These are phyloP conservation scores for Hoplostethus mediterraneus DNA, from an alignment of 2,797 vertebrate species.

Conservation along the genomic window DNA sequence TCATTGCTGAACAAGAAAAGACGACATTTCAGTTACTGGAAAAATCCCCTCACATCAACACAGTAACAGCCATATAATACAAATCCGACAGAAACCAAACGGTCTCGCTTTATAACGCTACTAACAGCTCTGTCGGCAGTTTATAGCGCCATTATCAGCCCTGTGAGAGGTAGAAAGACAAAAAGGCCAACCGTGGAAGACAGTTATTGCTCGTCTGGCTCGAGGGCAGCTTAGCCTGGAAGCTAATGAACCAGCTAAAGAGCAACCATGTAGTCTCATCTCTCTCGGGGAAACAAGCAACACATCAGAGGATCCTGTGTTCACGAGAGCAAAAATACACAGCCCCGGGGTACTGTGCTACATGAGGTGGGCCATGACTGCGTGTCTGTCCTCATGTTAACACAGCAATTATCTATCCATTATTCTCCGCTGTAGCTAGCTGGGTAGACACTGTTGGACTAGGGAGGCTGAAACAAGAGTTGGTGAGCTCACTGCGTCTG, in stretches of 20 bases:
- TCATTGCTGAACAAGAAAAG: slow-evolving; percentile 84
- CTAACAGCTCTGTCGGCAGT: slow-evolving; percentile 30
- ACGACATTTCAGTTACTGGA: not conserved
- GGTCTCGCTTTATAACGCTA: not conserved
- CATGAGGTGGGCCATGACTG: not conserved
- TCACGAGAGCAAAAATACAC: slow-evolving; percentile 22
- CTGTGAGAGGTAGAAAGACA: slow-evolving; percentile 31
- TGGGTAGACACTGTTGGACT: not conserved
- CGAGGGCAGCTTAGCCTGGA: slow-evolving; percentile 13
- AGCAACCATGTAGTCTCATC: slow-evolving; percentile 26
- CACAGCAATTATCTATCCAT: not conserved
- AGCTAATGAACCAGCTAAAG: slow-evolving; percentile 56
- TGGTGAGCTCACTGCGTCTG: not conserved
- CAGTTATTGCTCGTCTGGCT: slow-evolving; percentile 35
- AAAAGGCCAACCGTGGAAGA: slow-evolving; percentile 31
- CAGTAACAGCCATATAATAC: slow-evolving; percentile 11
- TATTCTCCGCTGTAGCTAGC: not conserved
- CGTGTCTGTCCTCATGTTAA: not conserved
- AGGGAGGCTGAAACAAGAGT: not conserved
- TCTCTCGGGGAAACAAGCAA: slow-evolving; percentile 10
- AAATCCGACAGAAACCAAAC: not conserved
- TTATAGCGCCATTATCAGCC: slow-evolving; percentile 34
- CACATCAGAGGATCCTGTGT: slow-evolving; percentile 16
- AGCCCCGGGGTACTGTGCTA: not conserved
- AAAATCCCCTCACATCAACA: not conserved